Evolutionary conservation across 1,140 invertebrate species (phyloP), one percentile per base, ranked within the genome.

Genomic region (Onthophagus taurus): DNA sequence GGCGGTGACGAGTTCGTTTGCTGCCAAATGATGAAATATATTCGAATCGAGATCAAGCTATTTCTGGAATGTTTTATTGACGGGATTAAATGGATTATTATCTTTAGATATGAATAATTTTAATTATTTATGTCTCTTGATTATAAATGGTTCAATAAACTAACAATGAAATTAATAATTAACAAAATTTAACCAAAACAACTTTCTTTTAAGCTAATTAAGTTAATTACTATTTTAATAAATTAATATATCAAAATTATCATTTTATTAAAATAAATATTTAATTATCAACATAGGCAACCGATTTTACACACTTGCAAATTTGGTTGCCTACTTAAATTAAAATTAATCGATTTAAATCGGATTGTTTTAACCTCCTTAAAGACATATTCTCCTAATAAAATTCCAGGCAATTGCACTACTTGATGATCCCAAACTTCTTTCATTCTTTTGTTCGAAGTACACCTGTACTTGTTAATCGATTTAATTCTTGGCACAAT

Each of bases 381-480:
- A 11, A 3, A 17, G 21, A 17, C 8, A 19, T 41, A 24, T 6
- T 24, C 23, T 29, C 38, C 38, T 29, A 17, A 26, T 29, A 29
- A 13, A 17, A 24, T 18, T 26, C 29, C 38, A 26, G 29, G 12
- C 38, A 18, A 29, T 29, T 41, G 38, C 38, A 41, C 38, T 19
- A 41, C 21, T 41, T 41, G 38, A 41, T 41, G 38, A 41, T 41
- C 38, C 20, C 14, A 6, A n/a, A 6, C 23, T 26, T 26, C n/a
- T 26, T 26, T 29, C n/a, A 8, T 29, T n/a, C 38, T 41, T 41
- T 41, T 41, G 38, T 41, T 41, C 17, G 12, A 41, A 21, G 9
- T 19, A 16, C 18, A 23, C 14, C 18, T 21, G 6, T n/a, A 6
- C 12, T 12, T 38, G 11, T 21, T n/a, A 26, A 26, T 26, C 24